These are phyloP conservation scores for Ametastegia equiseti DNA, from an alignment of 2,888 invertebrate species.

Conservation along the genomic window DNA sequence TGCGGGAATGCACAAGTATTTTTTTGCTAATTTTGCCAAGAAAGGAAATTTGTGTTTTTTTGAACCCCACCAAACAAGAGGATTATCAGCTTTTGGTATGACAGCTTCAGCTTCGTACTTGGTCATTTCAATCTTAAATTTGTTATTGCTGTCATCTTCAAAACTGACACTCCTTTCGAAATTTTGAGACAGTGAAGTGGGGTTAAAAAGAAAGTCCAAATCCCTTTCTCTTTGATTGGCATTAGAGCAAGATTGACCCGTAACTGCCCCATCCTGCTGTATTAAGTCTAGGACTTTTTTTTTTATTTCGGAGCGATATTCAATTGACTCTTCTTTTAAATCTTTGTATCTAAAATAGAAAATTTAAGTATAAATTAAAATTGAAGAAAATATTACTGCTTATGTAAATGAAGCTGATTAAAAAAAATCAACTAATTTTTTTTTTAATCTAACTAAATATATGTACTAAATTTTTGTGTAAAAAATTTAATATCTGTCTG, in stretches of 20 bases:
- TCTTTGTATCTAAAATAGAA: too few species aligned
- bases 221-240: not conserved
- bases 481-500: too few species aligned
- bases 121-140: slow-evolving; percentile 14
- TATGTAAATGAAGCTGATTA: too few species aligned
- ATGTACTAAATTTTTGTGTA: too few species aligned
- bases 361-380: too few species aligned
- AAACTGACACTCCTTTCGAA: not conserved
- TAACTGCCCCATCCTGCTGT: not conserved
- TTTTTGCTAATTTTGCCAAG: slow-evolving; percentile 36
- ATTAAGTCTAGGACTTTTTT: not conserved
- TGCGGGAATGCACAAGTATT: slow-evolving; percentile 28
- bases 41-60: slow-evolving; percentile 15
- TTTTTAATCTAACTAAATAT: too few species aligned
- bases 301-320: not conserved
- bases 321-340: too few species aligned
- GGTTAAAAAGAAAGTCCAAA: not conserved
- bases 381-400: too few species aligned
- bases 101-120: not conserved
- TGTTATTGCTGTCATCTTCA: not conserved
- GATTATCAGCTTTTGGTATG: not conserved
- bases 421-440: too few species aligned
- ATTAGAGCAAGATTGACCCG: not conserved
- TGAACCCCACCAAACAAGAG: slow-evolving; percentile 36
- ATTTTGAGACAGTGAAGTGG: not conserved